phyloP scores from a whole-genome alignment of 1,140 invertebrate genomes.

The Orussus abietinus region DNA sequence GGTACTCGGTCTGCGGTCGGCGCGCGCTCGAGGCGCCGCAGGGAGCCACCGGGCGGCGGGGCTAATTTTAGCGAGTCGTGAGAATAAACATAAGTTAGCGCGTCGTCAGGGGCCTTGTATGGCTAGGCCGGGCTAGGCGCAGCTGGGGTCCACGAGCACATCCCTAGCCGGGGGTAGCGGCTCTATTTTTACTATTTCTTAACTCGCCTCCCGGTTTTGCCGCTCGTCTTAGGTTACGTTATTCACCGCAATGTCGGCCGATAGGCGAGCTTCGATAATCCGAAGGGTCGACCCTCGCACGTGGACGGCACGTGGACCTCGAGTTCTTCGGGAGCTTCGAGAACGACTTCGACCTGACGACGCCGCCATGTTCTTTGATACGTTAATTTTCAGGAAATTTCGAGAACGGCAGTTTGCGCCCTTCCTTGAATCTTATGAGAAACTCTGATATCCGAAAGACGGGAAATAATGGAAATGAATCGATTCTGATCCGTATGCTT shows the following conservation, averaged over 20 bases:
- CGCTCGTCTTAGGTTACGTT: conserved; percentile 20
- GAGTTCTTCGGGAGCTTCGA: background rate
- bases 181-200: conserved; percentile 32
- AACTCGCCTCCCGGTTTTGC: conserved; percentile 19
- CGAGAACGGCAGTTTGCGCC: no score
- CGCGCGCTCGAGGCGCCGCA: background rate
- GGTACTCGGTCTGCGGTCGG: no score
- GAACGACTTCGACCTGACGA: no score
- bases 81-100: conserved; percentile 1
- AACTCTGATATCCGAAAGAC: no score
- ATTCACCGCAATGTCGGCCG: no score
- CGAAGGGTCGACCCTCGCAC: background rate
- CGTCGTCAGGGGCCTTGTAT: conserved; percentile 21
- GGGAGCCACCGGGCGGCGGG: background rate
- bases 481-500: no score
- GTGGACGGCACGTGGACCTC: background rate
- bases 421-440: no score
- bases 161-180: conserved; percentile 6
- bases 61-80: background rate
- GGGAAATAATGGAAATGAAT: no score
- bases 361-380: no score
- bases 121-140: conserved; percentile 20
- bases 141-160: conserved; percentile 13
- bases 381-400: no score
- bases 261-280: background rate